phyloP scores from a whole-genome alignment of 2,888 invertebrate genomes.

The Ernsta delagoae region DNA sequence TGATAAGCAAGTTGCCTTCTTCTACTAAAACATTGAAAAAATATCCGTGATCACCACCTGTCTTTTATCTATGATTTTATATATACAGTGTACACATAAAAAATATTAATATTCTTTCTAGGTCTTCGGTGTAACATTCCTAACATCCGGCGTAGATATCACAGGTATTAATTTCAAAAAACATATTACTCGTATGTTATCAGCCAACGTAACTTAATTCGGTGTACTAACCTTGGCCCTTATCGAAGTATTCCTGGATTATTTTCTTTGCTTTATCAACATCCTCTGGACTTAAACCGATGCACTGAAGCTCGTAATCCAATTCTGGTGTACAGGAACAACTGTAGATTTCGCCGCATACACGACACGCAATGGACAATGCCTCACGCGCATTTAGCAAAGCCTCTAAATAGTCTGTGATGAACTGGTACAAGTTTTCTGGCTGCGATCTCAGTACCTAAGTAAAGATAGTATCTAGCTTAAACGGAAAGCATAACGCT shows the following conservation, averaged over 20 bases:
- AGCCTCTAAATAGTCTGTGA: constrained; percentile 88
- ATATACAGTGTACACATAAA: too few species aligned
- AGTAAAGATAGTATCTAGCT: not conserved
- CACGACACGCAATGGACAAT: constrained; percentile 55
- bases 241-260: constrained; percentile 53
- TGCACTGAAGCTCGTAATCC: constrained; percentile 52
- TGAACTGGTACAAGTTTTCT: constrained; percentile 85
- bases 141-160: too few species aligned
- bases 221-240: constrained; percentile 49
- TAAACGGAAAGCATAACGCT: too few species aligned
- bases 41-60: too few species aligned
- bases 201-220: too few species aligned
- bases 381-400: constrained; percentile 87
- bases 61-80: too few species aligned
- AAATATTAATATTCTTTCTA: too few species aligned
- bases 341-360: constrained; percentile 54
- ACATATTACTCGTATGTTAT: too few species aligned
- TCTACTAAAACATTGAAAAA: constrained; percentile 43
- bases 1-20: constrained; percentile 55
- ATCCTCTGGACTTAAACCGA: constrained; percentile 55
- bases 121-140: too few species aligned
- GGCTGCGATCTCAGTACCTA: constrained; percentile 89
- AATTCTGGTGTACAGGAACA: constrained; percentile 54
- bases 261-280: constrained; percentile 49
- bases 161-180: too few species aligned